Conservation (phyloP, 1,140 invertebrate genomes). For the Papilio dardanus region DNA sequence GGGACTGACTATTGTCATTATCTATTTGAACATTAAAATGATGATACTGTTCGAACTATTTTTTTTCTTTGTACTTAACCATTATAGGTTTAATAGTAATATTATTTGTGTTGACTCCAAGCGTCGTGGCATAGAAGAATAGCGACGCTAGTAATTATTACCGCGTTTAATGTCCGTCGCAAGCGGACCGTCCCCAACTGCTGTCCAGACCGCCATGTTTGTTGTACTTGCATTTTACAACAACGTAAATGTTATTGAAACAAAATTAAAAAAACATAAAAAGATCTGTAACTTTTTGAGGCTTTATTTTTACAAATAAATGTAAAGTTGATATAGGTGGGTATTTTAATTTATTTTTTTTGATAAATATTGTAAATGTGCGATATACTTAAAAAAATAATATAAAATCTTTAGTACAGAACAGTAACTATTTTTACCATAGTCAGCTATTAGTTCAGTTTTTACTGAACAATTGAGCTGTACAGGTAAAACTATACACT, state of each 20-base stretch:
- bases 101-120: slow-evolving; percentile 30
- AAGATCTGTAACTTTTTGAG: neutral
- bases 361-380: too few relatives aligned
- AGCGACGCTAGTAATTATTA: slow-evolving; percentile 47
- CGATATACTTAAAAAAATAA: too few relatives aligned
- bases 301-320: neutral
- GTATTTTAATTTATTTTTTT: too few relatives aligned
- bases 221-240: slow-evolving; percentile 21
- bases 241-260: neutral
- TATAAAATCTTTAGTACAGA: neutral
- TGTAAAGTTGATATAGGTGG: too few relatives aligned
- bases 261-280: neutral
- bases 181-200: slow-evolving; percentile 46
- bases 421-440: too few relatives aligned
- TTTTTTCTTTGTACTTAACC: too few relatives aligned
- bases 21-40: too few relatives aligned
- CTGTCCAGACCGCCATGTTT: neutral
- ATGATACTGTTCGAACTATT: too few relatives aligned
- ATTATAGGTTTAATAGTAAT: slow-evolving; percentile 19
- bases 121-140: slow-evolving; percentile 22
- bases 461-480: too few relatives aligned
- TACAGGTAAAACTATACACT: too few relatives aligned
- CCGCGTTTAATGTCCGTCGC: slow-evolving; percentile 49
- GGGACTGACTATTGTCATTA: too few relatives aligned
- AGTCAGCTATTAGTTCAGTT: too few relatives aligned